Evolutionary conservation across 2,797 vertebrate species (phyloP), one percentile per base, ranked within the genome.

Genomic region (Aratinga solstitialis): DNA sequence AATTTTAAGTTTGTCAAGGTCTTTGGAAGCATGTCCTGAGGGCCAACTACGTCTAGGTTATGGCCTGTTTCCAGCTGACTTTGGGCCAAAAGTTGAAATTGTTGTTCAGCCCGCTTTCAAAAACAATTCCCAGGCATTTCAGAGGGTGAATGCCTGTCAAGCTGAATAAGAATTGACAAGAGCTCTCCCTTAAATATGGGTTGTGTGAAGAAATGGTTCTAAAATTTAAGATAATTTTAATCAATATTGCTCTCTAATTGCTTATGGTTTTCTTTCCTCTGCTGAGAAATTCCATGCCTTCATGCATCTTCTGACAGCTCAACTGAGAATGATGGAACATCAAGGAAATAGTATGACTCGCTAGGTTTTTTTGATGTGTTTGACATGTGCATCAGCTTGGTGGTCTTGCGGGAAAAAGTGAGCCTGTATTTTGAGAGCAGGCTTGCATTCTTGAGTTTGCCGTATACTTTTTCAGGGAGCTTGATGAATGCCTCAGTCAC

Each of bases 31-130:
- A 3, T 89, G 72, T 95, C 90, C 77, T 83, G 71, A 17, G 22
- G 80, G 71, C 87, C 89, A 90, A 81, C 84, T 87, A 26, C 51
- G 65, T 89, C 85, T 66, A 12, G 30, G 16, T n/a, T 81, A n/a
- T 96, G 95, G 96, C 92, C 90, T 83, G 54, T 77, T 97, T 96
- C 96, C 95, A 97, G 88, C 80, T 96, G 96, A 93, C 58, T 93
- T 95, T 0, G 43, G 75, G 96, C 93, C 96, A 97, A 84, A 90
- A 84, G 59, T 42, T 90, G 90, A 94, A 51, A 42, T 13, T 80
- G 68, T 51, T 95, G 61, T 56, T 87, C 88, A 75, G 20, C 34
- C 24, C 58, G 36, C 62, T 93, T 91, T 90, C 6, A 62, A 54
- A 91, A 84, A 72, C 82, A 96, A 75, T 94, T 95, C 81, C 86